A percentile compares a stretch with the other conserved stretches of the same genome.
phyloP scores from a whole-genome alignment of 2,888 invertebrate genomes.

The Macaria liturata region DNA sequence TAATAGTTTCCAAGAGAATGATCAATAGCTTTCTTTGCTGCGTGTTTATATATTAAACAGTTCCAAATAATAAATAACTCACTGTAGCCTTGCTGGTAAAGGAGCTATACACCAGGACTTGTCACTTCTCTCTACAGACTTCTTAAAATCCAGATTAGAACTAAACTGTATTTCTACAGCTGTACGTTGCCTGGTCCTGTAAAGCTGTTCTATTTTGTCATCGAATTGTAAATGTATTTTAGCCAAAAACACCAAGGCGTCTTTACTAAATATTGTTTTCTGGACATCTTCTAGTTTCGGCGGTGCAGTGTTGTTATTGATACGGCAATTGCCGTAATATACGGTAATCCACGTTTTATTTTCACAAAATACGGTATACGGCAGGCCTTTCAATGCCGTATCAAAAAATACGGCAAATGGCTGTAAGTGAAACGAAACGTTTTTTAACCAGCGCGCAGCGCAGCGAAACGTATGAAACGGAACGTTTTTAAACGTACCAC shows the following conservation, averaged over 20 bases:
- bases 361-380: too few relatives aligned
- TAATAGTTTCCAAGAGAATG: background rate
- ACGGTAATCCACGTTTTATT: too few relatives aligned
- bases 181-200: conserved; percentile 62
- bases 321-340: too few relatives aligned
- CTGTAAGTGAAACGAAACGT: too few relatives aligned
- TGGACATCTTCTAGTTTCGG: conserved; percentile 80
- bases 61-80: conserved; percentile 40
- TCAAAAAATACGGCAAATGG: too few relatives aligned
- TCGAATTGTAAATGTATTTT: conserved; percentile 79
- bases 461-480: too few relatives aligned
- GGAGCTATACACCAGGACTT: conserved; percentile 84
- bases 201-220: conserved; percentile 71
- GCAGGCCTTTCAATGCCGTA: too few relatives aligned
- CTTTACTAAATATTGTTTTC: conserved; percentile 78
- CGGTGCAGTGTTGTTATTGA: too few relatives aligned
- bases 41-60: too few relatives aligned
- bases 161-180: conserved; percentile 54
- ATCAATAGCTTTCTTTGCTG: too few relatives aligned
- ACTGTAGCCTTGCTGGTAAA: conserved; percentile 80
- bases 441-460: too few relatives aligned
- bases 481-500: too few relatives aligned
- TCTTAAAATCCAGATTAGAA: conserved; percentile 63
- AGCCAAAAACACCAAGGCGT: conserved; percentile 81
- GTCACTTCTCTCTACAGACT: conserved; percentile 65